Evolutionary conservation across 2,113 vertebrate species (phyloP).

Genomic region (Microtus richardsoni): DNA sequence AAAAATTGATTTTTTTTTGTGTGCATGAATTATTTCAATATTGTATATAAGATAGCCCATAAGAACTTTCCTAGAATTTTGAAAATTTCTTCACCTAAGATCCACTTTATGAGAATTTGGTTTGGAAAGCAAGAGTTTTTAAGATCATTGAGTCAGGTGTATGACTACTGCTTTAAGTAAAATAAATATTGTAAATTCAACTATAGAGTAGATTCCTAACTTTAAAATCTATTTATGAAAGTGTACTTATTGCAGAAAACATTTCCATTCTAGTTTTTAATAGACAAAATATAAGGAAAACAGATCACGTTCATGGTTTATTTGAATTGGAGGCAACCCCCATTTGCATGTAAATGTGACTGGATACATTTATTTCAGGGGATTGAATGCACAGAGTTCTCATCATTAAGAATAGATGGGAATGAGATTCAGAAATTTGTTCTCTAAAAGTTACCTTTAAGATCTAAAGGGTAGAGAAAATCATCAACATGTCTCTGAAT

Average conservation of each 20-base stretch:
- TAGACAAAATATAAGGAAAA: neutral
- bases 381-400: neutral
- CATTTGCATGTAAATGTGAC: neutral
- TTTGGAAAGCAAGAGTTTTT: neutral
- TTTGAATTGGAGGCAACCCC: neutral
- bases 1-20: neutral
- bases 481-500: neutral
- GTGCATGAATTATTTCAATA: neutral
- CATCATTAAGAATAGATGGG: neutral
- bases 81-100: neutral
- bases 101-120: neutral
- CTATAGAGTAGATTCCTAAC: neutral
- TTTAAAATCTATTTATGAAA: neutral
- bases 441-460: constrained; percentile 14
- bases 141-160: neutral
- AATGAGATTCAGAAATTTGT: neutral
- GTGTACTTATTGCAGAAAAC: neutral
- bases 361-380: neutral
- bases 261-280: neutral
- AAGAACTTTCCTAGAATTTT: neutral
- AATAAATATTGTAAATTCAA: neutral
- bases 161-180: neutral
- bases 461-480: neutral
- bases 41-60: neutral
- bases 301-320: neutral